phyloP scores from a whole-genome alignment of 2,113 vertebrate species.

The Tragelaphus strepsiceros region DNA sequence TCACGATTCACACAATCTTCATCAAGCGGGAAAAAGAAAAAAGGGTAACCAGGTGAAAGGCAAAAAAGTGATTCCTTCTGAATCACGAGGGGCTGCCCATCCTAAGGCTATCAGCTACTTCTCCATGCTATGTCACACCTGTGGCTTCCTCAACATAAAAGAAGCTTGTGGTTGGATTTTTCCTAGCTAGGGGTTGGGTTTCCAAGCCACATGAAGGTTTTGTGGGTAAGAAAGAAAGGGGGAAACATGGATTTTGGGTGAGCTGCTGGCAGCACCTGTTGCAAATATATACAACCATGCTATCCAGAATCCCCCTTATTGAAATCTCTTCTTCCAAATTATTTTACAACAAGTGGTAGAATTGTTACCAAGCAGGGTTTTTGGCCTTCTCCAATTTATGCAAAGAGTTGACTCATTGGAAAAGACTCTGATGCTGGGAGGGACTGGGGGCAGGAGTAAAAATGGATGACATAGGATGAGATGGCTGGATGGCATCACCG shows the following conservation, averaged over 20 bases:
- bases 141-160: accelerated
- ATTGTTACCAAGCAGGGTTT: background rate
- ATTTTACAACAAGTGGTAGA: background rate
- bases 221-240: background rate
- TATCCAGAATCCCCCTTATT: too few species aligned
- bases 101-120: background rate
- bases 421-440: too few species aligned
- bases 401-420: too few species aligned
- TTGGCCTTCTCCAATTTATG: background rate
- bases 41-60: background rate
- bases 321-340: background rate
- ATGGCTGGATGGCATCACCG: too few species aligned
- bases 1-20: background rate
- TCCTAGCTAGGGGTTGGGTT: background rate
- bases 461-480: too few species aligned
- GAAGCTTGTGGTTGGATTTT: background rate
- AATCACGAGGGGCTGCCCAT: too few species aligned
- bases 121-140: accelerated
- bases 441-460: too few species aligned
- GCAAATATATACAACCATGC: background rate
- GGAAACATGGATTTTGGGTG: accelerated
- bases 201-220: too few species aligned
- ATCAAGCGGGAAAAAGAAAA: background rate
- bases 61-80: background rate
- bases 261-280: background rate